Evolutionary conservation across 2,797 vertebrate species (phyloP).

Genomic region (Hoplostethus mediterraneus): DNA sequence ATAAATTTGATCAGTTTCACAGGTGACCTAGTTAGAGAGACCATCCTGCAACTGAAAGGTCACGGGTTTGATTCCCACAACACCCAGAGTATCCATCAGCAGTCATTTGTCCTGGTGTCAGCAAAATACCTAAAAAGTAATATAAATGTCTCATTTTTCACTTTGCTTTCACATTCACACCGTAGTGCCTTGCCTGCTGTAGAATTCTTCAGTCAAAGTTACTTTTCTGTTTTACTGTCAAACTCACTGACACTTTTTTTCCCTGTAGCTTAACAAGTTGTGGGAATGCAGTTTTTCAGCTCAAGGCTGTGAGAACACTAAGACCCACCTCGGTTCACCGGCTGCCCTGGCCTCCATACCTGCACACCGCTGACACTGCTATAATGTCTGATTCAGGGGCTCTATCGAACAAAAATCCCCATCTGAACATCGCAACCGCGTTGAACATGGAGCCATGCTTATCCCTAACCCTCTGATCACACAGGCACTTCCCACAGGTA

Average conservation of each 20-base stretch:
- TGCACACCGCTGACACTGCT: constrained; percentile 61
- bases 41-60: too few species aligned
- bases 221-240: constrained; percentile 45
- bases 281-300: constrained; percentile 67
- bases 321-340: constrained; percentile 52
- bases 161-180: constrained; percentile 9
- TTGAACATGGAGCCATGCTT: constrained; percentile 66
- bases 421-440: constrained; percentile 61
- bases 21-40: too few species aligned
- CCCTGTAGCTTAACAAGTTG: constrained; percentile 39
- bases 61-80: not conserved
- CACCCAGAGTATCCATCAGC: not conserved
- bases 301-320: constrained; percentile 73
- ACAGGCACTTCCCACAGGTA: constrained; percentile 83
- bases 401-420: constrained; percentile 73
- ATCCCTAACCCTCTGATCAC: constrained; percentile 79
- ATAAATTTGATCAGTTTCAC: too few species aligned
- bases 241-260: constrained; percentile 45
- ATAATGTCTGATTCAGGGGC: constrained; percentile 65
- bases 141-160: not conserved
- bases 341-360: constrained; percentile 58
- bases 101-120: not conserved
- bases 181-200: not conserved
- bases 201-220: not conserved
- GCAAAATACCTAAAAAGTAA: not conserved